phyloP scores from a whole-genome alignment of 2,888 invertebrate species.

The Petrolisthes manimaculis region DNA sequence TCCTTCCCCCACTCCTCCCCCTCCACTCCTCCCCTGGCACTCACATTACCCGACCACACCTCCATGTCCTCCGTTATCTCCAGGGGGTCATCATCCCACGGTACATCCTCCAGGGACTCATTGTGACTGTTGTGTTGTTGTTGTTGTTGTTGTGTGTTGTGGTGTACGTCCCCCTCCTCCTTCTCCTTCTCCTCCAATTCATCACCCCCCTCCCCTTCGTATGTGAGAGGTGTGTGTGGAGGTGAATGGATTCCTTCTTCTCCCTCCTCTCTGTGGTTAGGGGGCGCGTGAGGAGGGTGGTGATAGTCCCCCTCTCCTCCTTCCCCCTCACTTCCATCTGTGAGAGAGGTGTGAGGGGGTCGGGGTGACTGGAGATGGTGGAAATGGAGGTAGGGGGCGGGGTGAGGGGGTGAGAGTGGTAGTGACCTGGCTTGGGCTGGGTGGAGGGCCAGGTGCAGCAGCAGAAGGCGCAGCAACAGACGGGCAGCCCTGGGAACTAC shows the following conservation, averaged over 20 bases:
- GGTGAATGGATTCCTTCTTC: too few species aligned
- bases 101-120: neutral
- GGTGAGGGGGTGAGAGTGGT: neutral
- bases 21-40: neutral
- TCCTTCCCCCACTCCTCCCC: neutral
- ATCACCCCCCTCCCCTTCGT: constrained; percentile 10
- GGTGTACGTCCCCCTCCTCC: too few species aligned
- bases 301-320: neutral
- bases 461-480: constrained; percentile 12
- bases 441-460: neutral
- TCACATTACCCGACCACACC: constrained; percentile 11
- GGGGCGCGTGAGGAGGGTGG: constrained; percentile 18
- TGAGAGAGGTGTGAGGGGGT: neutral
- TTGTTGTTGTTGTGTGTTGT: too few species aligned
- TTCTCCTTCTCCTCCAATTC: neutral
- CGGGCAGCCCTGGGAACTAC: constrained; percentile 23
- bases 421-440: neutral
- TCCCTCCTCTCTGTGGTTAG: neutral
- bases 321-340: neutral
- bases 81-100: neutral
- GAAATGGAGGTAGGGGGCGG: neutral
- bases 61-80: neutral
- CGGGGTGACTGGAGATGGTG: neutral
- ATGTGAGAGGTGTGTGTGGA: too few species aligned
- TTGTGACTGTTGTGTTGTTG: neutral